A percentile compares a stretch with the other conserved stretches of the same genome.
Evolutionary conservation across 1,140 invertebrate species (phyloP).

Genomic region (Scaptomyza pallida): DNA sequence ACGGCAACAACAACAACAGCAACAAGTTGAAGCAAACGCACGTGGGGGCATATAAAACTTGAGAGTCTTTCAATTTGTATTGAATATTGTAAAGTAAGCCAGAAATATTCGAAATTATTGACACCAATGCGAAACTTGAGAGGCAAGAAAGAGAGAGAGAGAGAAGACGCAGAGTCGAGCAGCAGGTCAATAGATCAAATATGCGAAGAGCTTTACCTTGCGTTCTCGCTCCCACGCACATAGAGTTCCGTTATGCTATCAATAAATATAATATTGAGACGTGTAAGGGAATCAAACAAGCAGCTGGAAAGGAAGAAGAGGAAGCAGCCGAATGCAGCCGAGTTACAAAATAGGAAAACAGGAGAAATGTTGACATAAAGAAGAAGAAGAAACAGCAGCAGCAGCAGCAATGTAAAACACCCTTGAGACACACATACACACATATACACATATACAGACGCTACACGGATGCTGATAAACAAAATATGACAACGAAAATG

Average conservation of each 20-base stretch:
- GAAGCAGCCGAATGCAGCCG: conserved; percentile 20
- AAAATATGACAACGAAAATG: conserved; percentile 46
- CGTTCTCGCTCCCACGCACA: neutral
- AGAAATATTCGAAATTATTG: conserved; percentile 9
- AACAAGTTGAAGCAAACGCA: conserved; percentile 18
- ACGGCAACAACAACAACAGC: conserved; percentile 8
- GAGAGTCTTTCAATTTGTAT: conserved; percentile 32
- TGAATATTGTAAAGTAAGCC: conserved; percentile 33
- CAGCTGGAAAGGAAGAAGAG: neutral
- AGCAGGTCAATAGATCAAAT: conserved; percentile 33
- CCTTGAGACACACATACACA: conserved; percentile 35
- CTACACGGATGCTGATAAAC: conserved; percentile 29
- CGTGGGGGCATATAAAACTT: conserved; percentile 33
- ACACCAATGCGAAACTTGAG: conserved; percentile 36
- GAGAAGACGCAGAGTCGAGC: neutral
- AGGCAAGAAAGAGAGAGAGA: neutral
- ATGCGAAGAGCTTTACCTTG: neutral
- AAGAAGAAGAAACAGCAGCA: conserved; percentile 12
- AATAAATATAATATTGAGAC: conserved; percentile 40
- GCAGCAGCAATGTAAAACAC: conserved; percentile 38
- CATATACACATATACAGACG: conserved; percentile 7
- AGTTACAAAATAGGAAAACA: conserved; percentile 16
- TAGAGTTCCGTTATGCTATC: neutral
- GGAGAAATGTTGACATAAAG: conserved; percentile 20
- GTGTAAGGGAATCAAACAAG: conserved; percentile 5